Percentiles rank a stretch among this genome's conserved stretches.
phyloP scores from a whole-genome alignment of 2,797 vertebrate genomes.

The Semaprochilodus insignis region DNA sequence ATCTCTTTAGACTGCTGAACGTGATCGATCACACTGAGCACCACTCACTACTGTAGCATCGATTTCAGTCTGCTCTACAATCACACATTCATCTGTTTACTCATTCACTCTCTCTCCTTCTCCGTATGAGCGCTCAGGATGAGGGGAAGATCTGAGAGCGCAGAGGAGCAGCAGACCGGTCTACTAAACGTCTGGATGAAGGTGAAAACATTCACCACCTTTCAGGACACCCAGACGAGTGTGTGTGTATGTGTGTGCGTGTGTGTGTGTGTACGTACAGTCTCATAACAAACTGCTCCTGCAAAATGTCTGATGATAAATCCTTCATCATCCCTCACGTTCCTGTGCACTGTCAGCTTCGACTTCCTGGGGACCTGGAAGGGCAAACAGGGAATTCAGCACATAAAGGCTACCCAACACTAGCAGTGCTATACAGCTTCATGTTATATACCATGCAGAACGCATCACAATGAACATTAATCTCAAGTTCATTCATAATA shows the following conservation, averaged over 20 bases:
- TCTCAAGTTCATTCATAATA: too few species aligned
- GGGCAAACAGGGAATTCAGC: background rate
- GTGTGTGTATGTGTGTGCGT: conserved; percentile 1
- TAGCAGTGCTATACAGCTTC: background rate
- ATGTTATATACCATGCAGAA: background rate
- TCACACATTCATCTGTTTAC: background rate
- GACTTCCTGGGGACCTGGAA: conserved; percentile 94
- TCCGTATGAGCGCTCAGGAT: background rate
- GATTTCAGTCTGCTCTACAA: background rate
- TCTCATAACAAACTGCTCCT: conserved; percentile 97
- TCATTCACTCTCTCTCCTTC: background rate
- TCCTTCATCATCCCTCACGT: conserved; percentile 95
- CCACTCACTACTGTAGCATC: background rate
- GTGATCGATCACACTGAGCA: background rate
- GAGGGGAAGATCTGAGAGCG: background rate
- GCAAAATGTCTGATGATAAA: conserved; percentile 96
- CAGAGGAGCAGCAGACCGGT: background rate
- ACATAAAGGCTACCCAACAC: background rate
- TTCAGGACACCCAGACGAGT: background rate
- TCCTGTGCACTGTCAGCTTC: conserved; percentile 93
- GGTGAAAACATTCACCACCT: background rate
- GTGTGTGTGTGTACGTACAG: conserved; percentile 73
- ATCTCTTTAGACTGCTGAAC: background rate
- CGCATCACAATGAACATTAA: too few species aligned
- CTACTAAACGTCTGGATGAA: background rate